phyloP scores from a whole-genome alignment of 2,888 invertebrate species.

The Iphiclides podalirius region DNA sequence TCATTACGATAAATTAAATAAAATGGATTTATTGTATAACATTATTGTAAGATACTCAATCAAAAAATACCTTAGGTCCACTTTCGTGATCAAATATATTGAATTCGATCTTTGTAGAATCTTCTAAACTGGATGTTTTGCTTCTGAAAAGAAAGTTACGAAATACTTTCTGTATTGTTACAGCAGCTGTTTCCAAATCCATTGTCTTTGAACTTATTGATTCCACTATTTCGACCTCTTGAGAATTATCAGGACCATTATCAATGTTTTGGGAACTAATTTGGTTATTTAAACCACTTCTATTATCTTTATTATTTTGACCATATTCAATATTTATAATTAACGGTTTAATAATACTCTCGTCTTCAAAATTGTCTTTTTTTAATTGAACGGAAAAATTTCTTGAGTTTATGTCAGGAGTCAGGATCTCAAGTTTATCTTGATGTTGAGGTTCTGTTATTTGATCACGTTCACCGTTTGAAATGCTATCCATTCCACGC shows the following conservation, averaged over 20 bases:
- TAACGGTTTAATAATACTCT: not conserved
- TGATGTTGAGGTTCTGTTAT: not conserved
- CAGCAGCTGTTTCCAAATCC: conserved; percentile 74
- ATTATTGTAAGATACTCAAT: too few species aligned
- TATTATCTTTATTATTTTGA: conserved; percentile 11
- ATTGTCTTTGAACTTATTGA: conserved; percentile 39
- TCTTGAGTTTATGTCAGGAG: not conserved
- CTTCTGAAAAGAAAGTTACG: conserved; percentile 71
- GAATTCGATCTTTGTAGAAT: conserved; percentile 49
- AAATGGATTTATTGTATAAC: too few species aligned
- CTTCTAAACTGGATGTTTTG: conserved; percentile 65
- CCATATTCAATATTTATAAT: not conserved
- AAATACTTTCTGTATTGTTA: conserved; percentile 81
- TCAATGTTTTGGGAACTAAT: conserved; percentile 7
- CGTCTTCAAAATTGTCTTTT: not conserved
- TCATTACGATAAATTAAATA: too few species aligned
- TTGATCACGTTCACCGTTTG: not conserved
- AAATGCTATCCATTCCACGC: not conserved
- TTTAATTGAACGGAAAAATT: not conserved
- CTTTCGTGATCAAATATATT: conserved; percentile 31
- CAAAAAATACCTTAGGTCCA: conserved; percentile 29
- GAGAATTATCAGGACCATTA: not conserved
- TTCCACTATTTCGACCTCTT: conserved; percentile 8
- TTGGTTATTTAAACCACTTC: not conserved
- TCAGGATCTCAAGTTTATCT: not conserved